Evolutionary conservation across 2,113 vertebrate species (phyloP), one percentile per base, ranked within the genome.

Genomic region (Vulpes vulpes): DNA sequence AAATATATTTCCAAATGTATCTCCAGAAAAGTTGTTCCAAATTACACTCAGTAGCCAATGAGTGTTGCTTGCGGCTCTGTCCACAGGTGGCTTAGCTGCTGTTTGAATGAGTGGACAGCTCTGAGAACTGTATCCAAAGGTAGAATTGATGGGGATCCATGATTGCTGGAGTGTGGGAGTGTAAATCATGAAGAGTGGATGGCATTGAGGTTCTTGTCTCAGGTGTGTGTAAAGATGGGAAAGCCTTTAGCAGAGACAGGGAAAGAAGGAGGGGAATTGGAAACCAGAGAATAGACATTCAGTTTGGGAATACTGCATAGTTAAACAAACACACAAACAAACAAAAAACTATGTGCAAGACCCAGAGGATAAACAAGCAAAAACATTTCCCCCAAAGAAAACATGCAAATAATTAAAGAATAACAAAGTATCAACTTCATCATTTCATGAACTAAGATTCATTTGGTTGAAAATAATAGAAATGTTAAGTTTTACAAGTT

Each of bases 271-370:
- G 79, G 32, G 53, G 27, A 25, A n/a, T 43, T 84, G 32, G 51
- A 60, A 35, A 91, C 3, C 17, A 43, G 32, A 82, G 51, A 85
- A 60, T 8, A 86, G 55, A 95, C 62, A 82, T 59, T 89, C 51
- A 8, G 2, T n/a, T 88, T 81, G 32, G 69, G 16, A 95, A 87
- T 74, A 87, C 11, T 20, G 5, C 32, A 84, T 62, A 67, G 94
- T 87, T 69, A 73, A 97, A 69, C 67, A 20, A 69, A 35, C 32
- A n/a, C 94, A 87, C 27, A 87, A 95, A 87, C 35, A 67, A 94
- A 95, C 10, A 59, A 73, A 89, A 25, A 9, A 22, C 32, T 17
- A 69, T 27, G 25, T 11, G 15, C 8, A 83, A 53, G 30, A 87
- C 35, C 22, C 79, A 84, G 35, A 83, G 57, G 62, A 92, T 67